Percentiles rank a stretch among this genome's conserved stretches.
These are phyloP conservation scores for Aporophyla nigra DNA, from an alignment of 2,888 invertebrate genomes.

Conservation along the genomic window DNA sequence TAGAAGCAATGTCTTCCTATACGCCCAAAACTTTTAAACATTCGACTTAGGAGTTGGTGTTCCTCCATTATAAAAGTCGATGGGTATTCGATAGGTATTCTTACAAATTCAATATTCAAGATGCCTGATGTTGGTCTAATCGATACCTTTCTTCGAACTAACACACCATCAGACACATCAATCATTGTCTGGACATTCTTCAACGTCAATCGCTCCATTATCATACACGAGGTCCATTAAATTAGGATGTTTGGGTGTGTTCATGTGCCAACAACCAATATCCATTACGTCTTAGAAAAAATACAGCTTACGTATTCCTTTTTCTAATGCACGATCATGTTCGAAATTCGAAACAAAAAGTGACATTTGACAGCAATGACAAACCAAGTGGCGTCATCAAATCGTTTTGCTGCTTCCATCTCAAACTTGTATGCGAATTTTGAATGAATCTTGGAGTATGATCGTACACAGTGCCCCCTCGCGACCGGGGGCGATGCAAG, in stretches of 20 bases:
- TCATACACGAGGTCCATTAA: slow-evolving; percentile 49
- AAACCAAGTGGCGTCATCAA: slow-evolving; percentile 14
- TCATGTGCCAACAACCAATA: slow-evolving; percentile 61
- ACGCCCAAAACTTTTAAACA: not conserved
- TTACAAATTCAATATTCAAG: slow-evolving; percentile 44
- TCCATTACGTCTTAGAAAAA: slow-evolving; percentile 41
- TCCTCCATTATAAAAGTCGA: not conserved
- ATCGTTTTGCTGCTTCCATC: not conserved
- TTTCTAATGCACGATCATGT: slow-evolving; percentile 14
- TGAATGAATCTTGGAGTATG: slow-evolving; percentile 40
- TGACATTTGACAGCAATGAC: slow-evolving; percentile 12
- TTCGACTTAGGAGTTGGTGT: not conserved
- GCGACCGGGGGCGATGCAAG: slow-evolving; percentile 78
- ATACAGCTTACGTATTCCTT: slow-evolving; percentile 6
- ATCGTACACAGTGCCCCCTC: slow-evolving; percentile 58
- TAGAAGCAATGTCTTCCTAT: not conserved
- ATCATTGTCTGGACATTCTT: slow-evolving; percentile 56
- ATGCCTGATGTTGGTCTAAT: slow-evolving; percentile 41
- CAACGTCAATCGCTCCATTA: slow-evolving; percentile 54
- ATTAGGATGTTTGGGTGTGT: slow-evolving; percentile 56
- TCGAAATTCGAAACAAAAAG: slow-evolving; percentile 30
- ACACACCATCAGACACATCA: slow-evolving; percentile 45
- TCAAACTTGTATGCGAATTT: slow-evolving; percentile 30
- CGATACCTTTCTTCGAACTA: slow-evolving; percentile 47
- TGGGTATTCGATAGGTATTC: not conserved